Base-by-base conservation (phyloP, 1,140 invertebrate species). In the Bombus cullumanus region DNA sequence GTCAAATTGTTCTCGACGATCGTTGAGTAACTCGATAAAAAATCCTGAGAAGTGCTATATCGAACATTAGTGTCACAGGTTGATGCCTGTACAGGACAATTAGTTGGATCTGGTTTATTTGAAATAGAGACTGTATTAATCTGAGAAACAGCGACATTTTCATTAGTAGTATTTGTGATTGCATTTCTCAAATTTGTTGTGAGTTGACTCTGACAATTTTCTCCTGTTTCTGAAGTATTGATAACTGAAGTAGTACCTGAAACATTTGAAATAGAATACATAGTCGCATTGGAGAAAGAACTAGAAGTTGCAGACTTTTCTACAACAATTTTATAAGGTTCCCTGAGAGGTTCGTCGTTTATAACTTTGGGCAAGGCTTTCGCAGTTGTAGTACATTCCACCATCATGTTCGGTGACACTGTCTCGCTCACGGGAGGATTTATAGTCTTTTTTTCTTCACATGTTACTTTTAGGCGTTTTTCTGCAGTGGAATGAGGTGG, bases 311-410 rank as follows among this genome's bases (percentile, higher is more conserved):
- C 39, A 37, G 89, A 62, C 66, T 90, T 90, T 4, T 90, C 88
- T n/a, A 90, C 69, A 10, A 95, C 91, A 13, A 95, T 92, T 84
- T 95, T 95, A 59, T 92, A 93, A 18, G 93, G 89, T 74, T 95
- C 94, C n/a, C 94, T 94, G 10, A 95, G 64, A 25, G 91, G 92
- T 78, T 95, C 94, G 18, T 76, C 92, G 25, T 89, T 94, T 25
- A 95, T 87, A 2, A 95, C 90, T 87, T 95, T 94, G 0, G 94
- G 94, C 57, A 95, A 85, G 2, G 75, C 64, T 85, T 95, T 95
- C 1, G 88, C 80, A 8, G 71, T 31, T 8, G 86, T 69, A 5
- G 41, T 39, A 15, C 84, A 89, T 9, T 86, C 86, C 6, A 74
- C 53, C 39, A 90, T 82, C 25, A 87, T 80, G 3, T 86, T 86